A percentile compares a stretch with the other conserved stretches of the same genome.
phyloP scores from a whole-genome alignment of 2,113 vertebrate species.

The Prolemur simus region DNA sequence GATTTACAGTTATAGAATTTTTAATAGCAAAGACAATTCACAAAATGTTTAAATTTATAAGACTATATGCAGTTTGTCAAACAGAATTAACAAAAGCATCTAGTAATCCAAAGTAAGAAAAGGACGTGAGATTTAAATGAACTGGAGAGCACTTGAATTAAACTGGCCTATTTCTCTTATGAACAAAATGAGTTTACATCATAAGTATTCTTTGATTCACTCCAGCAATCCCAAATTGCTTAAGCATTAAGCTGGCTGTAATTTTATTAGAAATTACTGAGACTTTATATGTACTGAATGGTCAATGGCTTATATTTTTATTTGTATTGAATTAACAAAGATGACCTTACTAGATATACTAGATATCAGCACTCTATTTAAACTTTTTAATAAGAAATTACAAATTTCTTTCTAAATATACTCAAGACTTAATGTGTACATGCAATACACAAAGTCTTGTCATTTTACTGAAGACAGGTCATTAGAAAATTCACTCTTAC shows the following conservation, averaged over 20 bases:
- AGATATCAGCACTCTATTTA: neutral
- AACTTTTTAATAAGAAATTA: conserved; percentile 16
- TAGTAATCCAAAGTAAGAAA: conserved; percentile 31
- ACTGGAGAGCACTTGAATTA: conserved; percentile 10
- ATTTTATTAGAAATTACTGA: conserved; percentile 49
- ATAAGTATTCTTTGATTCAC: neutral
- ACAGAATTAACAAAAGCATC: neutral
- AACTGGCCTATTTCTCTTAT: neutral
- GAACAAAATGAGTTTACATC: conserved; percentile 36
- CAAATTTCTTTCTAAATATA: neutral
- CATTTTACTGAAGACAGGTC: neutral
- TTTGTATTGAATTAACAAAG: conserved; percentile 31
- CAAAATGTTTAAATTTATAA: conserved; percentile 25
- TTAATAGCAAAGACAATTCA: conserved; percentile 27
- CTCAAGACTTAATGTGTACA: neutral
- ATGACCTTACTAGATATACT: neutral
- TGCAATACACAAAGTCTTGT: neutral
- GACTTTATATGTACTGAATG: neutral
- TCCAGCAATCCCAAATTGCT: conserved; percentile 22
- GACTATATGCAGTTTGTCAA: neutral
- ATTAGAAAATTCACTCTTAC: neutral
- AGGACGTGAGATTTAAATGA: conserved; percentile 1
- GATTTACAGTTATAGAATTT: neutral
- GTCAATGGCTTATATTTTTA: neutral
- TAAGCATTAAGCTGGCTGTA: neutral